Evolutionary conservation across 2,113 vertebrate species (phyloP).

Genomic region (Scophthalmus maximus): DNA sequence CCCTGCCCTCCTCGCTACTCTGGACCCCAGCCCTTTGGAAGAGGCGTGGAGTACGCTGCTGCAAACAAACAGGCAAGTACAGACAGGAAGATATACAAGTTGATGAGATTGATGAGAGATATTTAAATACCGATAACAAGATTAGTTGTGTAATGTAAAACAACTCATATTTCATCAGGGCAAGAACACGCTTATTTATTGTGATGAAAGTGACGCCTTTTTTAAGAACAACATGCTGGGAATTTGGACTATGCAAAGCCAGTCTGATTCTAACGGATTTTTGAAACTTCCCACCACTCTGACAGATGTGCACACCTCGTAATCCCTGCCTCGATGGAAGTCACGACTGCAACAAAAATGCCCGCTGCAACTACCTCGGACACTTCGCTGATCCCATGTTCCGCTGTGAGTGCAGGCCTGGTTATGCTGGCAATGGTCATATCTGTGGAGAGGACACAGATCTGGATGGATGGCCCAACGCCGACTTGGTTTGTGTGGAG

Average conservation of each 20-base stretch:
- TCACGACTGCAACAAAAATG: constrained; percentile 96
- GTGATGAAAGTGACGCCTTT: constrained; percentile 18
- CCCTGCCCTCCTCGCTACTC: constrained; percentile 93
- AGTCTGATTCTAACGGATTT: not conserved
- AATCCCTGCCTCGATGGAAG: constrained; percentile 97
- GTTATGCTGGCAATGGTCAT: constrained; percentile 95
- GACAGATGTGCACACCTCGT: constrained; percentile 93
- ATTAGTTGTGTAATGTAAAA: not conserved
- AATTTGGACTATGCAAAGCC: constrained; percentile 1
- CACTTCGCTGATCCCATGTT: constrained; percentile 96
- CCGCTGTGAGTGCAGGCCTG: constrained; percentile 97
- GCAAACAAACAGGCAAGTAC: constrained; percentile 91
- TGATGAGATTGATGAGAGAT: not conserved
- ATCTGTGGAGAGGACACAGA: constrained; percentile 98
- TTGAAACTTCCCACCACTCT: not conserved
- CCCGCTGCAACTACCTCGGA: constrained; percentile 97
- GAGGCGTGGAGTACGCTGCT: constrained; percentile 88
- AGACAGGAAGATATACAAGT: not conserved
- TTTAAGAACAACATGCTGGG: constrained; percentile 17
- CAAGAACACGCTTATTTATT: not conserved
- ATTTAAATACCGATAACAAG: constrained; percentile 4
- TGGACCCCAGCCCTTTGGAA: constrained; percentile 93
- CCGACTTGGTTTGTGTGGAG: constrained; percentile 93
- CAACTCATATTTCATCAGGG: not conserved
- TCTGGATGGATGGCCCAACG: constrained; percentile 97